These are phyloP conservation scores for Metallyticus violacea DNA, from an alignment of 2,888 invertebrate genomes.

Conservation along the genomic window DNA sequence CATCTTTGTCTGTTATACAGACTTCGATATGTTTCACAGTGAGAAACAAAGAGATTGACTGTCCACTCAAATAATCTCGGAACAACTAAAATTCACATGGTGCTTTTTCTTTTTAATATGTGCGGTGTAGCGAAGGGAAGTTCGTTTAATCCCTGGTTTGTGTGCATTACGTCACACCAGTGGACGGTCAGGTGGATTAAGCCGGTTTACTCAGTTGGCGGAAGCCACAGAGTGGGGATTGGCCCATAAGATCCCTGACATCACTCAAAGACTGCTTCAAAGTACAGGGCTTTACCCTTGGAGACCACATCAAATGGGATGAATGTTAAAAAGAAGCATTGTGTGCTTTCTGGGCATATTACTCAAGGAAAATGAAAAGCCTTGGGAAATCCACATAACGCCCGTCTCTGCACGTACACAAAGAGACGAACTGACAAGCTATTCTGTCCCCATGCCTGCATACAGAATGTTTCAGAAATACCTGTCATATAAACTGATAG, in stretches of 20 bases:
- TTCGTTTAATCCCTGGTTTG: not conserved
- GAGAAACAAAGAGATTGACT: too few relatives aligned
- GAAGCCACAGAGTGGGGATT: not conserved
- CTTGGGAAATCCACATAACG: not conserved
- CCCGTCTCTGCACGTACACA: not conserved
- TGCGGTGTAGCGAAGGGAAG: not conserved
- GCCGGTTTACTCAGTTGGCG: not conserved
- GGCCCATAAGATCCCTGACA: not conserved
- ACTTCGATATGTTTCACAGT: too few relatives aligned
- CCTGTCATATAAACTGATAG: too few relatives aligned
- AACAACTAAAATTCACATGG: not conserved
- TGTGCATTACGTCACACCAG: not conserved
- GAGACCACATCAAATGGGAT: not conserved
- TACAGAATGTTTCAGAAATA: too few relatives aligned
- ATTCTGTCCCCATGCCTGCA: not conserved
- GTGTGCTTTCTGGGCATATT: not conserved
- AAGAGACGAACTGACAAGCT: not conserved
- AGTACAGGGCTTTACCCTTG: not conserved
- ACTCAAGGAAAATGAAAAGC: not conserved
- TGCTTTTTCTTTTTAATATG: not conserved
- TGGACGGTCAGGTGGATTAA: not conserved
- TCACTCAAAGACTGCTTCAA: not conserved
- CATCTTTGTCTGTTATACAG: too few relatives aligned
- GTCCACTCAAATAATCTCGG: not conserved
- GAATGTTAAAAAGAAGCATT: not conserved